Percentiles rank a stretch among this genome's conserved stretches.
phyloP scores from a whole-genome alignment of 1,140 invertebrate genomes.

The Liolophura sinensis region DNA sequence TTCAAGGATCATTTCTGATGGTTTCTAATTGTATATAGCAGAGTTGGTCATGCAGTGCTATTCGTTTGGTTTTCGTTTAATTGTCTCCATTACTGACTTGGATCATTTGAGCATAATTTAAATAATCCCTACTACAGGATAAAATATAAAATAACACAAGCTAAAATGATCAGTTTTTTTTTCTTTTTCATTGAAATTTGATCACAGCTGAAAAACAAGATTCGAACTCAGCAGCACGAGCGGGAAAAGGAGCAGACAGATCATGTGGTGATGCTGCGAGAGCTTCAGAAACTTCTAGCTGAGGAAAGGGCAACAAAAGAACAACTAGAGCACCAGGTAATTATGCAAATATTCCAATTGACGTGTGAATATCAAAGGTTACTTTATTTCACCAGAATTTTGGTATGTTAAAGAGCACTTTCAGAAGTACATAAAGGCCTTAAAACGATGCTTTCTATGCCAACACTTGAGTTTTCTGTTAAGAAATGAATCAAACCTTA shows the following conservation, averaged over 20 bases:
- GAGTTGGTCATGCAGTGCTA: too few relatives aligned
- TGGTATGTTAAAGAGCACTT: too few relatives aligned
- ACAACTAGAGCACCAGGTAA: conserved; percentile 64
- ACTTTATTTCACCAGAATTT: too few relatives aligned
- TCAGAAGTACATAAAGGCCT: too few relatives aligned
- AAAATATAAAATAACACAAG: background rate
- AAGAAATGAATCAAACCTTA: background rate
- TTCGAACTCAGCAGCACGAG: conserved; percentile 73
- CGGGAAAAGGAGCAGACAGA: conserved; percentile 77
- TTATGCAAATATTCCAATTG: conserved; percentile 35
- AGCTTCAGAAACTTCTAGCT: conserved; percentile 69
- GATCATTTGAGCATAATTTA: background rate
- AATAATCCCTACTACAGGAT: background rate
- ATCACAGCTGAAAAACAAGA: conserved; percentile 44
- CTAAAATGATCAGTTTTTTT: background rate
- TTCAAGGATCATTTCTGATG: background rate
- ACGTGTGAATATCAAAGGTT: conserved; percentile 37
- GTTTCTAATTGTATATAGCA: too few relatives aligned
- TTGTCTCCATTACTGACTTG: background rate
- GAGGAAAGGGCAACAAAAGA: conserved; percentile 68
- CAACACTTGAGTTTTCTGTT: too few relatives aligned
- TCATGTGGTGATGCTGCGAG: conserved; percentile 71
- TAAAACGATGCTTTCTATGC: too few relatives aligned
- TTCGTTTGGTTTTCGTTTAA: background rate
- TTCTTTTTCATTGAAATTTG: conserved; percentile 1